Conservation (phyloP, 2,113 vertebrate genomes). For the Tiliqua scincoides region DNA sequence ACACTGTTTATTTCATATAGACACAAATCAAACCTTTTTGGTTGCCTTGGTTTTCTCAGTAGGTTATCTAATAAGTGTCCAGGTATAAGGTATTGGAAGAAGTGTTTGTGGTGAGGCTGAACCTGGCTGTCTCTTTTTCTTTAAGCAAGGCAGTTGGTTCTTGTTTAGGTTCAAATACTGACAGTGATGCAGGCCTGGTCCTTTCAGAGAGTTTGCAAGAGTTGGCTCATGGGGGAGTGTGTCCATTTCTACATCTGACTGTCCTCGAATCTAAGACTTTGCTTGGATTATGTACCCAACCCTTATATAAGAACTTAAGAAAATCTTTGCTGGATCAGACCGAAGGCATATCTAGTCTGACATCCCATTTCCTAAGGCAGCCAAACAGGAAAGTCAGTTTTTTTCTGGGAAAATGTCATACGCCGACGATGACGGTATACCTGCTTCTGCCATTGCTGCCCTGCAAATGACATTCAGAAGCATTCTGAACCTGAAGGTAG, state of each 20-base stretch:
- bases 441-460: no score
- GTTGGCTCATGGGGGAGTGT: not conserved
- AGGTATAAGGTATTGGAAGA: not conserved
- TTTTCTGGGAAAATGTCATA: no score
- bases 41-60: not conserved
- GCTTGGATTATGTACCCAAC: not conserved
- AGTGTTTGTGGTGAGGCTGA: not conserved
- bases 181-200: no score
- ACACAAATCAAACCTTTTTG: not conserved
- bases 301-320: no score
- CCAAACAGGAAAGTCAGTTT: no score
- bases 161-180: not conserved
- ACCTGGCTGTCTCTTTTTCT: not conserved
- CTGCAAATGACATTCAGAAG: no score
- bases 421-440: no score
- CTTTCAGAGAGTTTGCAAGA: not conserved
- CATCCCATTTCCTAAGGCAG: no score
- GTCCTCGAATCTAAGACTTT: not conserved
- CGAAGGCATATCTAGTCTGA: no score
- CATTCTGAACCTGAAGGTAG: no score
- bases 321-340: no score
- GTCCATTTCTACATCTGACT: not conserved
- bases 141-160: not conserved
- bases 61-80: not conserved
- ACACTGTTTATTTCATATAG: not conserved